These are phyloP conservation scores for Gastrophysa polygoni DNA, from an alignment of 2,888 invertebrate species.

Conservation along the genomic window DNA sequence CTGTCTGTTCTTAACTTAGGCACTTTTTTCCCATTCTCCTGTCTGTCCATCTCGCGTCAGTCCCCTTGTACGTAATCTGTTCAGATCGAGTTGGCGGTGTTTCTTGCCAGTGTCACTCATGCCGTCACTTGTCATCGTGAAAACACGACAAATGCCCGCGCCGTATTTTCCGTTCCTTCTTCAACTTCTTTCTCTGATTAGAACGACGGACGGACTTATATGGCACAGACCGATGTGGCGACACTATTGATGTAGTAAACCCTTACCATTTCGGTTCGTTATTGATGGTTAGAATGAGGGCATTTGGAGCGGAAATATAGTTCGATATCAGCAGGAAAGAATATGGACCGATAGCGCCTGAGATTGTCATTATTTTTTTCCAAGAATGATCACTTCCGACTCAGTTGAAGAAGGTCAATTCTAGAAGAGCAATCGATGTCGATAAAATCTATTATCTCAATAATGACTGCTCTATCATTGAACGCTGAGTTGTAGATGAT, in stretches of 20 bases:
- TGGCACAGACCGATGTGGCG: constrained; percentile 27
- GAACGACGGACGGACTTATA: constrained; percentile 31
- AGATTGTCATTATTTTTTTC: too few relatives aligned
- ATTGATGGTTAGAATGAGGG: constrained; percentile 11
- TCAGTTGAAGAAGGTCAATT: too few relatives aligned
- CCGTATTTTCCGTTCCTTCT: constrained; percentile 34
- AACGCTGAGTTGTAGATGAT: too few relatives aligned
- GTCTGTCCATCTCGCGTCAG: constrained; percentile 44
- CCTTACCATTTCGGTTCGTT: constrained; percentile 24
- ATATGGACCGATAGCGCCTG: too few relatives aligned
- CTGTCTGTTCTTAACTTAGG: constrained; percentile 21
- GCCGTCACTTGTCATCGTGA: constrained; percentile 44
- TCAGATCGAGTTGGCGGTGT: constrained; percentile 40
- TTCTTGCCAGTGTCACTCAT: constrained; percentile 43
- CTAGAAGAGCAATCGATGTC: too few relatives aligned
- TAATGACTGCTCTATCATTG: too few relatives aligned
- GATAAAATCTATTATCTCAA: too few relatives aligned
- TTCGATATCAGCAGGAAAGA: too few relatives aligned
- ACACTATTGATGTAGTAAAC: constrained; percentile 23
- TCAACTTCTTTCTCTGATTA: constrained; percentile 31
- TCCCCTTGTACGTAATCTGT: constrained; percentile 47
- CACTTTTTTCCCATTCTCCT: constrained; percentile 25
- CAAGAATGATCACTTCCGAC: too few relatives aligned
- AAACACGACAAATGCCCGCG: constrained; percentile 39
- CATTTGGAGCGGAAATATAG: constrained; percentile 11